A percentile compares a stretch with the other conserved stretches of the same genome.
Evolutionary conservation across 2,888 invertebrate species (phyloP).

Genomic region (Cosmia pyralina): DNA sequence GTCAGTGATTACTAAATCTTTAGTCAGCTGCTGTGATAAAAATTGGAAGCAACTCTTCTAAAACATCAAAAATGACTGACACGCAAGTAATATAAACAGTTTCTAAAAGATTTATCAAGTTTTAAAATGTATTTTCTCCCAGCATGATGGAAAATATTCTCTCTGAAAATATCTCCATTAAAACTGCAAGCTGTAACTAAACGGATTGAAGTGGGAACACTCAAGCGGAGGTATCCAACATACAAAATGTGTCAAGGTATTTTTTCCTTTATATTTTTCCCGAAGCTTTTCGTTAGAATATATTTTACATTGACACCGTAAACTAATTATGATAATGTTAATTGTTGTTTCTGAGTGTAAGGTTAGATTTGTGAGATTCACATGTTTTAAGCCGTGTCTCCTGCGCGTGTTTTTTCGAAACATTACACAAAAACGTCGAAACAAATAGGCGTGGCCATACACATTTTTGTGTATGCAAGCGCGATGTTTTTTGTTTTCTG

Average conservation of each 20-base stretch:
- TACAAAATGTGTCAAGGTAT: constrained; percentile 25
- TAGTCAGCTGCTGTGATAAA: neutral
- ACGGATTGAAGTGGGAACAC: constrained; percentile 31
- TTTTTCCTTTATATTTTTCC: constrained; percentile 8
- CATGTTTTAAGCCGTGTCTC: too few relatives aligned
- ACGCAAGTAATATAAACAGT: neutral
- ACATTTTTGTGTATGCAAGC: too few relatives aligned
- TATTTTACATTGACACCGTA: neutral
- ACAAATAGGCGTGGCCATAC: too few relatives aligned
- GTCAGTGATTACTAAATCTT: too few relatives aligned
- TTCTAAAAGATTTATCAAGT: neutral
- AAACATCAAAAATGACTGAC: neutral
- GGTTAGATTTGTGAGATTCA: neutral
- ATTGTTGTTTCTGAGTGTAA: neutral
- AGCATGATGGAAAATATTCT: constrained; percentile 19
- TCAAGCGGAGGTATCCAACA: constrained; percentile 24
- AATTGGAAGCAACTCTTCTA: neutral
- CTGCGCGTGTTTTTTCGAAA: too few relatives aligned
- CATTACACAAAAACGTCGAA: too few relatives aligned
- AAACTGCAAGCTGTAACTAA: constrained; percentile 41
- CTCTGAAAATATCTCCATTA: constrained; percentile 22
- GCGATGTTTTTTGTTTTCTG: too few relatives aligned
- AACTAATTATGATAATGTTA: neutral
- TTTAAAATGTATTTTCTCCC: constrained; percentile 10
- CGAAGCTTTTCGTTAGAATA: neutral